Evolutionary conservation across 2,888 invertebrate genomes (phyloP).

Genomic region (Dimorphilus gyrociliatus): DNA sequence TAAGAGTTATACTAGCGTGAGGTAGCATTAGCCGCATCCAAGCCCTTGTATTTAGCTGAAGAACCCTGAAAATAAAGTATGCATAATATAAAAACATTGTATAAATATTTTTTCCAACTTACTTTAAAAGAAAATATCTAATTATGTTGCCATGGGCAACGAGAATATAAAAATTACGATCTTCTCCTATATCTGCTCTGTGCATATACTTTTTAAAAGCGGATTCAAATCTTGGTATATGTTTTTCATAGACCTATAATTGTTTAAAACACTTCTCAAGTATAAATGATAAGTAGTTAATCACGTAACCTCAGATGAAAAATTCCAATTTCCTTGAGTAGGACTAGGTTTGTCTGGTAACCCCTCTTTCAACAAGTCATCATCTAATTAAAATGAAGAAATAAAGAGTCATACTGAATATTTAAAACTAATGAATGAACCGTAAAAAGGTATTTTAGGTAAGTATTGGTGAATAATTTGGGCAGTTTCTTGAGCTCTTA

Average conservation of each 20-base stretch:
- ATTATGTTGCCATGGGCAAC: slow-evolving; percentile 13
- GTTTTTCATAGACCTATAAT: slow-evolving; percentile 9
- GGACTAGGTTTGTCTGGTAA: slow-evolving; percentile 10
- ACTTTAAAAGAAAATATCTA: slow-evolving; percentile 10
- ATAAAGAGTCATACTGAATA: no score
- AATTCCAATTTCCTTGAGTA: slow-evolving; percentile 10
- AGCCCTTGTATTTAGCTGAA: slow-evolving; percentile 11
- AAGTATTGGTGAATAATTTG: slow-evolving; percentile 7
- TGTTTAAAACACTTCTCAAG: background rate
- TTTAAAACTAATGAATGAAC: no score
- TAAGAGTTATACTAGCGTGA: slow-evolving; percentile 11
- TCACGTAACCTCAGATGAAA: slow-evolving; percentile 10
- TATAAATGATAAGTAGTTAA: slow-evolving; percentile 1
- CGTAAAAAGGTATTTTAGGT: slow-evolving; percentile 4
- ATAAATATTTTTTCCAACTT: background rate
- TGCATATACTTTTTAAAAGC: slow-evolving; percentile 13
- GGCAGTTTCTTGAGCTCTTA: slow-evolving; percentile 10
- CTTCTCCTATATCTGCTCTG: slow-evolving; percentile 5
- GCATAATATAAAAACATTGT: background rate
- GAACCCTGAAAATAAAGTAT: no score
- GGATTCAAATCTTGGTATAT: slow-evolving; percentile 12
- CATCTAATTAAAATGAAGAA: no score
- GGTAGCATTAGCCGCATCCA: slow-evolving; percentile 14
- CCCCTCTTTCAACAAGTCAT: slow-evolving; percentile 9
- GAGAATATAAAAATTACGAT: slow-evolving; percentile 7